Evolutionary conservation across 1,140 invertebrate genomes (phyloP).

Genomic region (Sarcophaga peregrina): DNA sequence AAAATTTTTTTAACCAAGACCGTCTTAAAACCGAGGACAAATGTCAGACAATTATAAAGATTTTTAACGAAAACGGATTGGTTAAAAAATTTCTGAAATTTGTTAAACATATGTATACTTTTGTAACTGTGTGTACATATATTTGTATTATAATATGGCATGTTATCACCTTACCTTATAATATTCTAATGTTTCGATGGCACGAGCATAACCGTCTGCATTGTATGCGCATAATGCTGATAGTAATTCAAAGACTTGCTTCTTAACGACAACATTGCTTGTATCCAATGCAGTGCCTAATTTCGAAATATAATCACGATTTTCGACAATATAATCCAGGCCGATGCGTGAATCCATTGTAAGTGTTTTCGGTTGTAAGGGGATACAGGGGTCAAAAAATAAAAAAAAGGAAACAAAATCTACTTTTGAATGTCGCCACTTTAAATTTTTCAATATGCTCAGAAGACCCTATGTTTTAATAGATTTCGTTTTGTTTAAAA

Average conservation of each 20-base stretch:
- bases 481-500: neutral
- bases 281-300: slow-evolving; percentile 89
- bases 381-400: neutral
- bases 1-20: too few species aligned
- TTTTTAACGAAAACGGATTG: too few species aligned
- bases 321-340: slow-evolving; percentile 93
- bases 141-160: neutral
- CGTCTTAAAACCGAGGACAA: too few species aligned
- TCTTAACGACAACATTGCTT: slow-evolving; percentile 86
- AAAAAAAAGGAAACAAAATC: too few species aligned
- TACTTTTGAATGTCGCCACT: neutral
- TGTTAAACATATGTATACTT: too few species aligned
- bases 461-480: neutral
- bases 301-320: slow-evolving; percentile 90
- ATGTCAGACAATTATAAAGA: too few species aligned
- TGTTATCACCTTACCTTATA: slow-evolving; percentile 77
- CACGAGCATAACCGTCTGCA: slow-evolving; percentile 83
- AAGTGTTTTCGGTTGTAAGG: neutral
- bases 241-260: slow-evolving; percentile 91
- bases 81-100: too few species aligned
- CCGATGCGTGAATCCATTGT: slow-evolving; percentile 87
- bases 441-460: neutral
- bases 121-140: neutral
- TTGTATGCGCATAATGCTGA: slow-evolving; percentile 91
- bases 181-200: slow-evolving; percentile 86